phyloP scores from a whole-genome alignment of 2,113 vertebrate species.

The Peromyscus leucopus region DNA sequence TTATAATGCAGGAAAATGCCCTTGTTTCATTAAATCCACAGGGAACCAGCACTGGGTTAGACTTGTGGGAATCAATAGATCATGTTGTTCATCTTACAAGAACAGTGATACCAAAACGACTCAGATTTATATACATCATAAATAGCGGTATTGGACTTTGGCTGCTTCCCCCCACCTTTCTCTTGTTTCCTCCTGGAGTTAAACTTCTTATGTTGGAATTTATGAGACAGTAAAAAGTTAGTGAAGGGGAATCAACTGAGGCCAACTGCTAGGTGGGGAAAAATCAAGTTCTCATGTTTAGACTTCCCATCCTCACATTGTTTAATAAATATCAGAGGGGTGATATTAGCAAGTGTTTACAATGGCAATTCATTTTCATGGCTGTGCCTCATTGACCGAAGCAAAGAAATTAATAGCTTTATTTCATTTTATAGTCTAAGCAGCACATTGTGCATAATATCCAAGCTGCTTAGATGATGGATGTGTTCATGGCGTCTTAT shows the following conservation, averaged over 20 bases:
- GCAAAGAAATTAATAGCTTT: slow-evolving; percentile 73
- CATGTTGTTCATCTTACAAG: slow-evolving; percentile 50
- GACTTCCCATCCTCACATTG: slow-evolving; percentile 27
- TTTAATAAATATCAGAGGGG: slow-evolving; percentile 65
- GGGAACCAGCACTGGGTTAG: slow-evolving; percentile 56
- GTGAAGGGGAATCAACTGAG: slow-evolving; percentile 55
- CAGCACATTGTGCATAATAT: slow-evolving; percentile 57
- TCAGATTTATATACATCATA: slow-evolving; percentile 66
- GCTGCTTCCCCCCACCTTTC: not conserved
- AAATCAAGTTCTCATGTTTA: slow-evolving; percentile 33
- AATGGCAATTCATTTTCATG: slow-evolving; percentile 75
- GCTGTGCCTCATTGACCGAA: slow-evolving; percentile 66
- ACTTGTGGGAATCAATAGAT: slow-evolving; percentile 50
- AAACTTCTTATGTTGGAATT: slow-evolving; percentile 61
- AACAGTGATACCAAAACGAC: slow-evolving; percentile 55
- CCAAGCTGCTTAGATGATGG: slow-evolving; percentile 56
- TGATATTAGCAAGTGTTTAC: slow-evolving; percentile 71
- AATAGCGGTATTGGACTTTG: not conserved
- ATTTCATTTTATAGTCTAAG: slow-evolving; percentile 75
- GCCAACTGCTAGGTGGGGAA: slow-evolving; percentile 38
- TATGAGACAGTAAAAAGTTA: slow-evolving; percentile 11
- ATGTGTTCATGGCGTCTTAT: slow-evolving; percentile 67
- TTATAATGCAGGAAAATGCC: slow-evolving; percentile 53
- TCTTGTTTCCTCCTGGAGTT: slow-evolving; percentile 14
- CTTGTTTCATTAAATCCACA: slow-evolving; percentile 66